Evolutionary conservation across 1,140 invertebrate genomes (phyloP).

Genomic region (Cyclargus thomasi): DNA sequence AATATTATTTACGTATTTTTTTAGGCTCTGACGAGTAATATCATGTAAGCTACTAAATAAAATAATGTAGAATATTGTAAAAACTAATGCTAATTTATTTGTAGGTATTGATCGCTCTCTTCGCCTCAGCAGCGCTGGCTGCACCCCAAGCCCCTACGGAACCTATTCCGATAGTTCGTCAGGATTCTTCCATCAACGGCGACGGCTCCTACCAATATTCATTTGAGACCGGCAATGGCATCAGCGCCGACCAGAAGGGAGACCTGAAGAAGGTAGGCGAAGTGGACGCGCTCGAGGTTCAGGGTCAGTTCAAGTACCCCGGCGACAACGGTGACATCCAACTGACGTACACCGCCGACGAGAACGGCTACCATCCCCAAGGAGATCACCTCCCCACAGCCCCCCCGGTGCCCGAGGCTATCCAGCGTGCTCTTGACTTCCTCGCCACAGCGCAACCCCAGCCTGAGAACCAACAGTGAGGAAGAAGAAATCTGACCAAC

Average conservation of each 20-base stretch:
- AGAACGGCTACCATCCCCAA: conserved; percentile 82
- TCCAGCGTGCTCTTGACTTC: conserved; percentile 71
- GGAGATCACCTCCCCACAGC: conserved; percentile 79
- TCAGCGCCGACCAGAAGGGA: conserved; percentile 82
- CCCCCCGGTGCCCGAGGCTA: conserved; percentile 76
- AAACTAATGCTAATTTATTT: conserved; percentile 23
- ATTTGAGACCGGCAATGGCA: conserved; percentile 82
- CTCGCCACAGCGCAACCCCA: conserved; percentile 64
- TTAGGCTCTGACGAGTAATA: too few species aligned
- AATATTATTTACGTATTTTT: too few species aligned
- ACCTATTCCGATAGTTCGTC: conserved; percentile 58
- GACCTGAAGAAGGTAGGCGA: conserved; percentile 78
- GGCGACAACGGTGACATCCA: conserved; percentile 78
- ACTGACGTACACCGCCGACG: conserved; percentile 85
- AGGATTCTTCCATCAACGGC: conserved; percentile 61
- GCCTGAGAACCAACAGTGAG: conserved; percentile 29
- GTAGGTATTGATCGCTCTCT: conserved; percentile 54
- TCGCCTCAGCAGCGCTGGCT: conserved; percentile 47
- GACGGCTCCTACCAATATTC: conserved; percentile 67
- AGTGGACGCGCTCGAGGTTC: conserved; percentile 75
- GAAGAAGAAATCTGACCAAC: neutral
- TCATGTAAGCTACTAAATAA: too few species aligned
- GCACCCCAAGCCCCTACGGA: conserved; percentile 52
- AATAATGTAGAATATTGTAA: too few species aligned
- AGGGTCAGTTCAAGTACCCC: conserved; percentile 81